Percentiles rank a stretch among this genome's conserved stretches.
These are phyloP conservation scores for Ceratothoa steindachneri DNA, from an alignment of 2,888 invertebrate genomes.

Conservation along the genomic window DNA sequence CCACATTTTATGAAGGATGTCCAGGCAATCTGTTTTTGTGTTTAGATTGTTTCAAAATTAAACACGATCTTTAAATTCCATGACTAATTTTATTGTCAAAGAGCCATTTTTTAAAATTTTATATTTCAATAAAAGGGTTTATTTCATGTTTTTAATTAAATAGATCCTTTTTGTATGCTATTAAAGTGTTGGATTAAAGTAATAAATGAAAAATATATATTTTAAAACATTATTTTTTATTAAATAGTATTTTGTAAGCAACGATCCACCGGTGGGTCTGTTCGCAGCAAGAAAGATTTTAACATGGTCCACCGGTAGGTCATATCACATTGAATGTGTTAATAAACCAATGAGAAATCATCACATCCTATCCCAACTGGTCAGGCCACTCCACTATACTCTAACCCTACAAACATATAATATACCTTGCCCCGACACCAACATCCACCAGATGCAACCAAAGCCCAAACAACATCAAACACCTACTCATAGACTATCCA, in stretches of 20 bases:
- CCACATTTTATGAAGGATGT: slow-evolving; percentile 15
- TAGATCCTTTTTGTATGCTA: neutral
- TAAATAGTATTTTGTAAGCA: neutral
- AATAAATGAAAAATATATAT: neutral
- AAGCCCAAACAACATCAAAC: too few relatives aligned
- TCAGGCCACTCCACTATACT: too few relatives aligned
- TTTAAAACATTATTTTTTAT: neutral
- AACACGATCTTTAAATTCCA: neutral
- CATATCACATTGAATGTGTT: neutral
- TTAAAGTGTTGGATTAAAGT: too few relatives aligned
- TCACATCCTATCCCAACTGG: too few relatives aligned
- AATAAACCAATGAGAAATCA: too few relatives aligned
- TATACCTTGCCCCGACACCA: too few relatives aligned
- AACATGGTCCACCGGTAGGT: neutral
- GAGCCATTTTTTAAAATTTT: neutral
- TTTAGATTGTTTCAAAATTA: neutral
- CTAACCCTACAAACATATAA: too few relatives aligned
- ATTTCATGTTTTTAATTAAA: neutral
- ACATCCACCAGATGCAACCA: too few relatives aligned
- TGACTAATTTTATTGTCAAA: too few relatives aligned
- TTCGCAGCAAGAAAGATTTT: neutral
- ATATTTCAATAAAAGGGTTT: neutral
- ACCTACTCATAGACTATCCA: too few relatives aligned
- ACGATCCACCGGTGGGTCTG: neutral
- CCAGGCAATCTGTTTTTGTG: slow-evolving; percentile 6